Percentiles rank a stretch among this genome's conserved stretches.
Conservation (phyloP, 1,140 invertebrate genomes). For the Plodia interpunctella region DNA sequence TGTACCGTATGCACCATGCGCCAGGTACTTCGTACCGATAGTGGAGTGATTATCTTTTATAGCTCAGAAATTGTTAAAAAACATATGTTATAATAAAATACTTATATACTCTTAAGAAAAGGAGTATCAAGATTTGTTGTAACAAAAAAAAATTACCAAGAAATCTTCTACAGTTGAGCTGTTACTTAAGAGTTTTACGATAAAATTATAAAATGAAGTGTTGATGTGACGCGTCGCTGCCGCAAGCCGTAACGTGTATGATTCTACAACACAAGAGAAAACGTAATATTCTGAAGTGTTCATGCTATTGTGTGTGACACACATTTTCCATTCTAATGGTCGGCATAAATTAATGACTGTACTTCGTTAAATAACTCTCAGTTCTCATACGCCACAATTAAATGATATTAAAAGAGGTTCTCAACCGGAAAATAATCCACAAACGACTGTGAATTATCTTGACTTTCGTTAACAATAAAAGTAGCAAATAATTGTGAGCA, state of each 20-base stretch:
- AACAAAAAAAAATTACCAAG: neutral
- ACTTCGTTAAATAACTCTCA: slow-evolving; percentile 5
- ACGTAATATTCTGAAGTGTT: neutral
- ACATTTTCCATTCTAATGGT: slow-evolving; percentile 7
- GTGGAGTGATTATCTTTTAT: too few species aligned
- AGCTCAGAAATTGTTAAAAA: too few species aligned
- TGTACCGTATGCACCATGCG: too few species aligned
- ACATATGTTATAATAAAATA: too few species aligned
- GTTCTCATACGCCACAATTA: slow-evolving; percentile 3
- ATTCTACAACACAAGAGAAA: neutral
- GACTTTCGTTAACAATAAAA: slow-evolving; percentile 5
- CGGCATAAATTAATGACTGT: slow-evolving; percentile 2
- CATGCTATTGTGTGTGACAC: slow-evolving; percentile 5
- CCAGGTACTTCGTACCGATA: too few species aligned
- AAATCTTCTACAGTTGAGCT: neutral
- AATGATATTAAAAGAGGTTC: neutral
- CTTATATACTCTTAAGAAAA: too few species aligned
- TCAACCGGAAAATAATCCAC: neutral
- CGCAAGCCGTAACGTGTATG: neutral
- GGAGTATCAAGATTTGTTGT: too few species aligned
- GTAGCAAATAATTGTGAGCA: neutral
- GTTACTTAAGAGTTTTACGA: neutral
- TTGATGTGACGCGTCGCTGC: too few species aligned
- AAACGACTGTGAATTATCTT: neutral
- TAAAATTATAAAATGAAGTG: too few species aligned